phyloP scores from a whole-genome alignment of 2,888 invertebrate genomes.

The Drosophila longiperda region DNA sequence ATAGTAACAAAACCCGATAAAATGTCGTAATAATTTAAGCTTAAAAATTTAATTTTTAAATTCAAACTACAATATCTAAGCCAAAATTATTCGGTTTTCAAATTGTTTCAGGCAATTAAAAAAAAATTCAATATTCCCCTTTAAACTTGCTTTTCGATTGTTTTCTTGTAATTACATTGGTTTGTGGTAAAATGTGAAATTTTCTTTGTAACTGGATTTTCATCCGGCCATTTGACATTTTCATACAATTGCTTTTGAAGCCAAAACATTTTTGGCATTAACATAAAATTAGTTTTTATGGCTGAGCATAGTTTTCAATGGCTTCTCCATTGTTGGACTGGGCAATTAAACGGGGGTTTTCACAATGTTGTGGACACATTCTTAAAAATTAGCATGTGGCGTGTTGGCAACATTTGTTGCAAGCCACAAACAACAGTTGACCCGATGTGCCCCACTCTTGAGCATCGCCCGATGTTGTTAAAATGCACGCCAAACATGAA shows the following conservation, averaged over 20 bases:
- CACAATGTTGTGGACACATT: conserved; percentile 33
- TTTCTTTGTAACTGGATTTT: neutral
- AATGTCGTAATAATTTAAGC: neutral
- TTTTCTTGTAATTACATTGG: neutral
- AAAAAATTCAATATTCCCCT: neutral
- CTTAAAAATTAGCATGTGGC: conserved; percentile 26
- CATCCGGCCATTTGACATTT: neutral
- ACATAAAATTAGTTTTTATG: conserved; percentile 33
- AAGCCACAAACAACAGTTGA: conserved; percentile 12
- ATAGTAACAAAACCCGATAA: neutral
- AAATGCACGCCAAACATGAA: conserved; percentile 70
- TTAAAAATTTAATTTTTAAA: neutral
- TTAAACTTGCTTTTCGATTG: neutral
- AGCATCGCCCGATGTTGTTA: conserved; percentile 40
- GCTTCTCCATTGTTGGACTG: conserved; percentile 19
- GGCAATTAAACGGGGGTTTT: conserved; percentile 40
- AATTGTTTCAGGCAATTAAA: neutral
- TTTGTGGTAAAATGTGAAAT: neutral
- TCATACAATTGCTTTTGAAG: conserved; percentile 8
- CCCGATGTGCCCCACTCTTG: neutral
- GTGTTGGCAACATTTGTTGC: conserved; percentile 55
- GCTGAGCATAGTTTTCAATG: conserved; percentile 13
- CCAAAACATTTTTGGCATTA: conserved; percentile 13
- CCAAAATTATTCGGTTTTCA: neutral
- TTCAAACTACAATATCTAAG: neutral